phyloP scores from a whole-genome alignment of 1,140 invertebrate genomes.

The Hycleus phaleratus region DNA sequence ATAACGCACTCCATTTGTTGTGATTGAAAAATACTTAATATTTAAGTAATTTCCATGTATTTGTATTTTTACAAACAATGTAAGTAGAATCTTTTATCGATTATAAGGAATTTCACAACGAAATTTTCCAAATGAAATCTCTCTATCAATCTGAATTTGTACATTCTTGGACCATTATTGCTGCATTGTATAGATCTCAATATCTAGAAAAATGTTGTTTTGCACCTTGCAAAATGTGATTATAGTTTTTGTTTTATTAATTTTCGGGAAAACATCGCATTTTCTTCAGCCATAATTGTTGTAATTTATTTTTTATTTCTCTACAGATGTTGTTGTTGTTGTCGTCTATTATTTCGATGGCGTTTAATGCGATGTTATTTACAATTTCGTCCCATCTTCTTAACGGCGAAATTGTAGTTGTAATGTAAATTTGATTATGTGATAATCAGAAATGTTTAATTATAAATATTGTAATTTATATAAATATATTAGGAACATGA shows the following conservation, averaged over 20 bases:
- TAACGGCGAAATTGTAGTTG: neutral
- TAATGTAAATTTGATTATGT: conserved; percentile 10
- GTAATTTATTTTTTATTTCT: too few relatives aligned
- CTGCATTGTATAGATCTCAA: conserved; percentile 5
- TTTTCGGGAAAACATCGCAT: too few relatives aligned
- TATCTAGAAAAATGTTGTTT: conserved; percentile 10
- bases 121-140: neutral
- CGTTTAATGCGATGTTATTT: too few relatives aligned
- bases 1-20: conserved; percentile 29
- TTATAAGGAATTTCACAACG: conserved; percentile 17
- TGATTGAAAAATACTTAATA: conserved; percentile 37
- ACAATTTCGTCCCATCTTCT: too few relatives aligned
- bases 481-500: conserved; percentile 4
- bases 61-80: conserved; percentile 37
- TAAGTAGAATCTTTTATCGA: conserved; percentile 28
- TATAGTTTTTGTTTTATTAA: neutral
- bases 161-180: conserved; percentile 6
- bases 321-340: too few relatives aligned
- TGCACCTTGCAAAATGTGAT: conserved; percentile 13
- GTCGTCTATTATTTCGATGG: too few relatives aligned
- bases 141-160: neutral
- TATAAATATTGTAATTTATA: conserved; percentile 12
- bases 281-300: too few relatives aligned
- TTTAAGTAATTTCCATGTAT: conserved; percentile 36
- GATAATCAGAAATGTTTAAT: conserved; percentile 10